phyloP scores from a whole-genome alignment of 2,888 invertebrate genomes.

The Hypercompe scribonia region DNA sequence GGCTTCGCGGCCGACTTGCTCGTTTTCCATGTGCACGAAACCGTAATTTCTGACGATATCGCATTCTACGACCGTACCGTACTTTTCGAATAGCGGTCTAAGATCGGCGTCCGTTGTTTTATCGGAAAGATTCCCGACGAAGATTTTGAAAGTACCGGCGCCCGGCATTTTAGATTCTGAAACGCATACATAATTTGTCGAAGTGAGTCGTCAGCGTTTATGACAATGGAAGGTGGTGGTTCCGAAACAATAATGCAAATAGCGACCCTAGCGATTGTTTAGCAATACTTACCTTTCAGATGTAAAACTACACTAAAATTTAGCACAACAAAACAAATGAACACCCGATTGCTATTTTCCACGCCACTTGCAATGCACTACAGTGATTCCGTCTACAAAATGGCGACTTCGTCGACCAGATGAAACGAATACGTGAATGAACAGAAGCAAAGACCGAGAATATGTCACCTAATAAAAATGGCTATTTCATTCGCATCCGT shows the following conservation, averaged over 20 bases:
- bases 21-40: conserved; percentile 99
- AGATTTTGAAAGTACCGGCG: conserved; percentile 98
- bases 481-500: conserved; percentile 18
- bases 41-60: conserved; percentile 99
- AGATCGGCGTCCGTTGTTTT: conserved; percentile 95
- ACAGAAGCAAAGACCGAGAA: conserved; percentile 21
- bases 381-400: conserved; percentile 33
- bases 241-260: conserved; percentile 47
- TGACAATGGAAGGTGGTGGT: conserved; percentile 66
- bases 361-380: conserved; percentile 12
- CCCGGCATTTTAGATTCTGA: conserved; percentile 92
- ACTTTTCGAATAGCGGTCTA: conserved; percentile 97
- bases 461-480: conserved; percentile 5
- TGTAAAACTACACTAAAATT: conserved; percentile 44
- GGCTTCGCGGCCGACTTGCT: conserved; percentile 96
- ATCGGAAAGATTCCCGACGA: conserved; percentile 98
- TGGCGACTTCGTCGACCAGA: conserved; percentile 37
- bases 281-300: conserved; percentile 63
- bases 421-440: conserved; percentile 4
- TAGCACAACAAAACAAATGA: conserved; percentile 41
- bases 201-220: conserved; percentile 83
- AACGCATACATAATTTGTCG: conserved; percentile 85
- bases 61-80: conserved; percentile 99
- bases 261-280: conserved; percentile 24
- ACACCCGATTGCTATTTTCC: conserved; percentile 26